Conservation (phyloP, 1,140 invertebrate species). For the Argopecten irradians region DNA sequence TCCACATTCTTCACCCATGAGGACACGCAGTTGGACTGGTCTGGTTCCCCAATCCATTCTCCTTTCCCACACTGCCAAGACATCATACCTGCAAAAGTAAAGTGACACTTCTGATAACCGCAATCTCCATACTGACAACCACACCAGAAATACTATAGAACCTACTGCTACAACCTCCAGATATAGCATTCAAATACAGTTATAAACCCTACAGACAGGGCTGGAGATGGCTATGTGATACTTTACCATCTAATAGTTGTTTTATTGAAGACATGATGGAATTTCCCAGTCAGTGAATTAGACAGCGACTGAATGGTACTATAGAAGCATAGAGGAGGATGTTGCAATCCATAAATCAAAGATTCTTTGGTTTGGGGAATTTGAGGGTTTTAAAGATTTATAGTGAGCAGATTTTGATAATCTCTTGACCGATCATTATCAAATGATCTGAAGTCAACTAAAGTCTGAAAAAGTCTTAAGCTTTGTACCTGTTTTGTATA, state of each 20-base stretch:
- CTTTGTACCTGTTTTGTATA: too few species aligned
- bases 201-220: background rate
- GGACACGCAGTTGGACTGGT: slow-evolving; percentile 93
- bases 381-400: too few species aligned
- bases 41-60: slow-evolving; percentile 87
- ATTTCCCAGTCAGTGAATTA: too few species aligned
- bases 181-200: background rate
- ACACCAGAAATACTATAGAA: background rate
- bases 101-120: background rate
- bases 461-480: too few species aligned
- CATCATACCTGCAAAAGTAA: slow-evolving; percentile 60
- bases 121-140: background rate
- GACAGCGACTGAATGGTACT: too few species aligned
- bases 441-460: too few species aligned
- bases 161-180: background rate
- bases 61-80: slow-evolving; percentile 73
- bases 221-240: background rate
- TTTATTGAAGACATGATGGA: background rate
- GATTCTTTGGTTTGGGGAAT: too few species aligned
- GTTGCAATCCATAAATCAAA: too few species aligned
- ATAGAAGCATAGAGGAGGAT: too few species aligned
- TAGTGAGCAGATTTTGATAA: too few species aligned
- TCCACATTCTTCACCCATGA: slow-evolving; percentile 89
- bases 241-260: background rate
- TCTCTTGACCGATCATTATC: too few species aligned